phyloP scores from a whole-genome alignment of 2,888 invertebrate species.

The Ferrisia virgata region DNA sequence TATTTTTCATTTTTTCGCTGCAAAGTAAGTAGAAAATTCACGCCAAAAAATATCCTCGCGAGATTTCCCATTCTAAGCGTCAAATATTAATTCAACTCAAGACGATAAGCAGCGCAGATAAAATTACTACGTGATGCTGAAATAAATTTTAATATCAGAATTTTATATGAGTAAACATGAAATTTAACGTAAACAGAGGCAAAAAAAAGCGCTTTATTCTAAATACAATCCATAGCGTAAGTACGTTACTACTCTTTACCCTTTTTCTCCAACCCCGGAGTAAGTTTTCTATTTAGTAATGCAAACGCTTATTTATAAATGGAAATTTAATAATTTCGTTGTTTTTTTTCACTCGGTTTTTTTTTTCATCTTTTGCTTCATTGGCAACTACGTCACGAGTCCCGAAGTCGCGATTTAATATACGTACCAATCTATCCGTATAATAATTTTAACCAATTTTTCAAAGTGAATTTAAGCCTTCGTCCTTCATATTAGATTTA shows the following conservation, averaged over 20 bases:
- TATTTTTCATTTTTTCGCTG: background rate
- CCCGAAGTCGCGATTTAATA: no score
- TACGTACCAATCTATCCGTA: no score
- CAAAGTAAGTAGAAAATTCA: background rate
- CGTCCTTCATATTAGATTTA: background rate
- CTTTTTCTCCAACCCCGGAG: background rate
- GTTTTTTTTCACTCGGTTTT: background rate
- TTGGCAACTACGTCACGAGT: background rate
- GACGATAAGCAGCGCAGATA: background rate
- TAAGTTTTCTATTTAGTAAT: background rate
- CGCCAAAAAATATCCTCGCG: background rate
- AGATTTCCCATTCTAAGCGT: constrained; percentile 9
- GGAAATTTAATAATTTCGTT: background rate
- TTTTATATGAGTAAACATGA: constrained; percentile 1
- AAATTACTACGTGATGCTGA: constrained; percentile 5
- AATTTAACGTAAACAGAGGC: background rate
- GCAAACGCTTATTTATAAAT: background rate
- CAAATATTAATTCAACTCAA: constrained; percentile 21
- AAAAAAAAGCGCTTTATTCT: background rate
- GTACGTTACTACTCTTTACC: background rate
- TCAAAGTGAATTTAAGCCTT: background rate
- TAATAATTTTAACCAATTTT: background rate
- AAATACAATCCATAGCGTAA: background rate
- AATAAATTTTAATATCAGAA: constrained; percentile 30
- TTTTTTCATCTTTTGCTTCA: background rate